These are phyloP conservation scores for Xiphias gladius DNA, from an alignment of 2,113 vertebrate species.

Conservation along the genomic window DNA sequence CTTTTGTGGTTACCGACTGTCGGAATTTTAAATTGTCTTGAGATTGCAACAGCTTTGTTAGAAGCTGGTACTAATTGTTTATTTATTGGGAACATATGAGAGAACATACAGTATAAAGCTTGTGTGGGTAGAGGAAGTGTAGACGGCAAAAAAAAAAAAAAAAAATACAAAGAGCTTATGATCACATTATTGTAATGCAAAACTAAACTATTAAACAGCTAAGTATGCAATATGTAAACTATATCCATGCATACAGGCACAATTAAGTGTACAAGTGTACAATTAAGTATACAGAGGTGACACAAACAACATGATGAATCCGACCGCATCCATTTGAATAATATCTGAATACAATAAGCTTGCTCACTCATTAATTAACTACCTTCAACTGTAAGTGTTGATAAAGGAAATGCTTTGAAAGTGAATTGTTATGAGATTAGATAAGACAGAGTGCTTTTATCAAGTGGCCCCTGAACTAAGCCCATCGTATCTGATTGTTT, in stretches of 20 bases:
- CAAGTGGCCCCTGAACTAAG: conserved; percentile 19
- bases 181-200: neutral
- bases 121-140: neutral
- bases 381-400: conserved; percentile 13
- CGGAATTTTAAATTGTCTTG: neutral
- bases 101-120: neutral
- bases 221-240: neutral
- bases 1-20: neutral
- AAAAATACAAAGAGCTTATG: neutral
- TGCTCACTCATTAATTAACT: conserved; percentile 32
- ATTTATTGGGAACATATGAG: conserved; percentile 5
- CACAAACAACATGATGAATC: conserved; percentile 12
- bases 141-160: neutral
- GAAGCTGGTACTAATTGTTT: conserved; percentile 7
- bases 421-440: conserved; percentile 25
- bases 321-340: conserved; percentile 5
- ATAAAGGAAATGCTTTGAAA: conserved; percentile 48
- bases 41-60: conserved; percentile 35
- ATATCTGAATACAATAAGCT: conserved; percentile 10
- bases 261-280: neutral
- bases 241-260: neutral
- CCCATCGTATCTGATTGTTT: conserved; percentile 59
- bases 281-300: neutral
- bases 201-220: neutral
- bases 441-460: conserved; percentile 33